Conservation (phyloP, 2,888 invertebrate species). For the Zaprionus bogoriensis region DNA sequence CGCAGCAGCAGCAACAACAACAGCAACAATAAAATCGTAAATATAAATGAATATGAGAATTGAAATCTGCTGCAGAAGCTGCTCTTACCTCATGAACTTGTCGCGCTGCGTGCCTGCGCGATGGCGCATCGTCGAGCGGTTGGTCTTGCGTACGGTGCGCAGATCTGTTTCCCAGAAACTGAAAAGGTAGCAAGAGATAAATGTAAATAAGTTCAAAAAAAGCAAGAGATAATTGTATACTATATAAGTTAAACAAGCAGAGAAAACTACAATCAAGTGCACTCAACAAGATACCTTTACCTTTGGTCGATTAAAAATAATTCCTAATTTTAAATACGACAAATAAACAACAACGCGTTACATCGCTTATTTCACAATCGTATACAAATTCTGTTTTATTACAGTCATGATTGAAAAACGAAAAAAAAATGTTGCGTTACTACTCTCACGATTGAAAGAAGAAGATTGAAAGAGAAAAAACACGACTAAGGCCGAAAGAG, state of each 20-base stretch:
- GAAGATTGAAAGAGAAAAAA: too few relatives aligned
- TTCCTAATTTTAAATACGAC: too few relatives aligned
- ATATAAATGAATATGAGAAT: slow-evolving; percentile 21
- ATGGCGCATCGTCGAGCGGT: slow-evolving; percentile 84
- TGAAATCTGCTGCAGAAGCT: background rate
- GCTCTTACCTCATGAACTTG: slow-evolving; percentile 60
- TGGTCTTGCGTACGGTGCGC: slow-evolving; percentile 88
- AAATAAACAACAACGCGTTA: too few relatives aligned
- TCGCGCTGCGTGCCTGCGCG: slow-evolving; percentile 60
- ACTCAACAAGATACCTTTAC: too few relatives aligned
- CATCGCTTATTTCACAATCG: too few relatives aligned
- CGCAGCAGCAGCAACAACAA: slow-evolving; percentile 61
- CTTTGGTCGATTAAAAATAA: too few relatives aligned
- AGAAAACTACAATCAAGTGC: too few relatives aligned
- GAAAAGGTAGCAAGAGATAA: slow-evolving; percentile 1
- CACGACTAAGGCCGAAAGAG: too few relatives aligned
- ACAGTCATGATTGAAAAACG: too few relatives aligned
- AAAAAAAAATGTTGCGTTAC: too few relatives aligned
- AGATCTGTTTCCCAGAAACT: slow-evolving; percentile 92
- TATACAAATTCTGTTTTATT: too few relatives aligned
- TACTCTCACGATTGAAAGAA: too few relatives aligned
- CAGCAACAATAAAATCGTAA: slow-evolving; percentile 60
- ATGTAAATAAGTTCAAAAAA: background rate
- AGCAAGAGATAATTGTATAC: background rate
- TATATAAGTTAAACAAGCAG: background rate